These are phyloP conservation scores for Dryobotodes eremita DNA, from an alignment of 2,888 invertebrate species.

Conservation along the genomic window DNA sequence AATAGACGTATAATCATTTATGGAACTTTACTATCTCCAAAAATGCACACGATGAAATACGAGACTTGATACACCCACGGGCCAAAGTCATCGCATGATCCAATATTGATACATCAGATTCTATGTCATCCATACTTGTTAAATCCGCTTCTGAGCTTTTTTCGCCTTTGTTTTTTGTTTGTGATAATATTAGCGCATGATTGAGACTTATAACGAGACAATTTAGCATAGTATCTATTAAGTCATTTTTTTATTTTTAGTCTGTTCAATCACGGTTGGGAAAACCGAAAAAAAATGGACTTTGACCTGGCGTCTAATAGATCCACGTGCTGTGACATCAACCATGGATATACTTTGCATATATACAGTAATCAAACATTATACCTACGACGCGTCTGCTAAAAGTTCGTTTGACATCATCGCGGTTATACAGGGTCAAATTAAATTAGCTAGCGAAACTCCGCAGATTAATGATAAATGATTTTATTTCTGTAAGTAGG, in stretches of 20 bases:
- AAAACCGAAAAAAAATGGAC: slow-evolving; percentile 79
- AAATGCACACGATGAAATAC: slow-evolving; percentile 42
- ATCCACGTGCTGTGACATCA: slow-evolving; percentile 65
- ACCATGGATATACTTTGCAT: slow-evolving; percentile 45
- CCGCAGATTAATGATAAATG: too few relatives aligned
- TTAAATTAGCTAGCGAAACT: background rate
- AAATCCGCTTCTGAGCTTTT: slow-evolving; percentile 88
- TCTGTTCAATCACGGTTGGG: slow-evolving; percentile 78
- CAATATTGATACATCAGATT: slow-evolving; percentile 85
- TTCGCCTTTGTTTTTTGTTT: slow-evolving; percentile 84
- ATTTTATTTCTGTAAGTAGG: too few relatives aligned
- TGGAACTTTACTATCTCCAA: slow-evolving; percentile 42
- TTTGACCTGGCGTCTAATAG: slow-evolving; percentile 71
- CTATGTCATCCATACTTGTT: slow-evolving; percentile 83
- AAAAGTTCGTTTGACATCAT: slow-evolving; percentile 54
- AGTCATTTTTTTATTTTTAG: slow-evolving; percentile 88
- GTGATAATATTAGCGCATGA: slow-evolving; percentile 88
- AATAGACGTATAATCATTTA: slow-evolving; percentile 19
- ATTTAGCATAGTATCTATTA: slow-evolving; percentile 83
- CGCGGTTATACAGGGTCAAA: background rate
- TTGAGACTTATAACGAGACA: slow-evolving; percentile 88
- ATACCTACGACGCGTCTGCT: slow-evolving; percentile 19
- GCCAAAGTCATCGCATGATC: slow-evolving; percentile 78
- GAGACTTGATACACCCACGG: slow-evolving; percentile 56
- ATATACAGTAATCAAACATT: slow-evolving; percentile 43